Evolutionary conservation across 2,888 invertebrate species (phyloP).

Genomic region (Periphyllus acericola): DNA sequence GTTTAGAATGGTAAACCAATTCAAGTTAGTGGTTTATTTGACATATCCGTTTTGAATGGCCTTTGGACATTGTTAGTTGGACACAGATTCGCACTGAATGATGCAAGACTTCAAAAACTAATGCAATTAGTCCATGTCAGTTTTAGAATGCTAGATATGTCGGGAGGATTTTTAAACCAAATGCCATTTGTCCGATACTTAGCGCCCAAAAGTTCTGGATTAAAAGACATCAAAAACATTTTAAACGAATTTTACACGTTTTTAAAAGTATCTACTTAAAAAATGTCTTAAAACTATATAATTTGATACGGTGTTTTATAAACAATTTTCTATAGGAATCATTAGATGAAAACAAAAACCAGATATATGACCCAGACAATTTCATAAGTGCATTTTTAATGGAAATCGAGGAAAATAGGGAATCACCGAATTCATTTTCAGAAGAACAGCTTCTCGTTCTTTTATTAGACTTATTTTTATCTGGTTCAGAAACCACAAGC

Average conservation of each 20-base stretch:
- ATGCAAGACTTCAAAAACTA: slow-evolving; percentile 71
- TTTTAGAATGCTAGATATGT: slow-evolving; percentile 74
- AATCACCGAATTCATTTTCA: slow-evolving; percentile 64
- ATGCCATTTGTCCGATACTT: slow-evolving; percentile 76
- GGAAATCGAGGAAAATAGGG: slow-evolving; percentile 70
- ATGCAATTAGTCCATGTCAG: slow-evolving; percentile 73
- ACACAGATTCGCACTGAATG: slow-evolving; percentile 70
- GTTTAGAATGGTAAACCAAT: slow-evolving; percentile 66
- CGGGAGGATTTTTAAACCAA: slow-evolving; percentile 77
- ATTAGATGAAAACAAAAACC: slow-evolving; percentile 64
- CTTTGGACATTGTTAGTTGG: slow-evolving; percentile 77
- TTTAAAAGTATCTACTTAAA: slow-evolving; percentile 44
- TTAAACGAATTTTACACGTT: slow-evolving; percentile 60
- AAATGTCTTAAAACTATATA: neutral
- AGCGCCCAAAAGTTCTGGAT: slow-evolving; percentile 74
- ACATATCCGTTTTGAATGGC: slow-evolving; percentile 75
- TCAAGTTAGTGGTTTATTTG: slow-evolving; percentile 71
- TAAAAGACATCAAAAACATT: slow-evolving; percentile 66
- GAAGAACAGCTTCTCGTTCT: slow-evolving; percentile 68
- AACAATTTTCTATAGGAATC: slow-evolving; percentile 64
- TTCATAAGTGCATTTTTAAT: slow-evolving; percentile 75
- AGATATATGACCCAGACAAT: slow-evolving; percentile 67
- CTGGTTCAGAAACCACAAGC: slow-evolving; percentile 77
- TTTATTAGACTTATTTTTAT: slow-evolving; percentile 76
- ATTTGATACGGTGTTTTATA: neutral